Base-by-base conservation (phyloP, 2,888 invertebrate species). In the Cheilosia variabilis region DNA sequence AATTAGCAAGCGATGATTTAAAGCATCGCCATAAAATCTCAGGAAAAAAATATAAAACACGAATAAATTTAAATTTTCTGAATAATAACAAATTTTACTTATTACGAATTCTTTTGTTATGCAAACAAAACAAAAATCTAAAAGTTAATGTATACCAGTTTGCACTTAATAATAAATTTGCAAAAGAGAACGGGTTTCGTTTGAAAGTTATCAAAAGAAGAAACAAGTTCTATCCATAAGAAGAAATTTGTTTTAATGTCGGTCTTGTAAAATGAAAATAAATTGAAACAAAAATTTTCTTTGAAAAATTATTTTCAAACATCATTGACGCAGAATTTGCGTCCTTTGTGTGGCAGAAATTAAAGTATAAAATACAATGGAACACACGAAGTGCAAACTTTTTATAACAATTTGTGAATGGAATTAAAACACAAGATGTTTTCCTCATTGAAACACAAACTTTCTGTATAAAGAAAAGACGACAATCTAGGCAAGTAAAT, bases 71-170 rank as follows among this genome's bases (percentile, higher is more conserved):
- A 17, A n/a, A 7, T 53, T 53, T 24, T 27, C 10, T 15, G 17
- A 34, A 17, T 17, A 55, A 50, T 50, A 50, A 10, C 19, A 22
- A 55, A 34, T 55, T 31, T 31, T 31, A n/a, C 34, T 34, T n/a
- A 31, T 55, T 22, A 55, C 9, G 31, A 55, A 55, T 55, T 55
- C 55, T 55, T 55, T 55, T 55, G 31, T 31, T 31, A 55, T 55
- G 55, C 55, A 55, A 55, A 55, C 3, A n/a, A 34, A 31, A 27
- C 4, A 55, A 17, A 17, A 17, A 22, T 52, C 13, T 24, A 17
- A 13, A 31, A 55, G 19, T 22, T 10, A 34, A 17, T 24, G n/a
- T 55, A 17, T 31, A 55, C 57, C 19, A 58, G 37, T 58, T 37
- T 37, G 57, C 57, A 58, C 9, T 57, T 22, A 19, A 37, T 58